Percentiles rank a stretch among this genome's conserved stretches.
Conservation (phyloP, 2,113 vertebrate species). For the Psittacus erithacus region DNA sequence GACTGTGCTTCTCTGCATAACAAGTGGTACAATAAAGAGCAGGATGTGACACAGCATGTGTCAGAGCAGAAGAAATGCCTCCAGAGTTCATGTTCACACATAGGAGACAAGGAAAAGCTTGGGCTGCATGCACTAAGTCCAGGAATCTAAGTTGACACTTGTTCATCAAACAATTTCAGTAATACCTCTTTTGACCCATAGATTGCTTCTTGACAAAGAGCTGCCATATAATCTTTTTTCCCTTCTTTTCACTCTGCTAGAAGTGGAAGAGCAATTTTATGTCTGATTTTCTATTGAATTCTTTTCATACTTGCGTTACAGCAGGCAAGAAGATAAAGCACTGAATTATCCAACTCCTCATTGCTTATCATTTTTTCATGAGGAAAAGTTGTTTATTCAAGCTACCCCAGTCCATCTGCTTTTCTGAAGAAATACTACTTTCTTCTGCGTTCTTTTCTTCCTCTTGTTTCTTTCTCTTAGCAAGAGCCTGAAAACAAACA, state of each 20-base stretch:
- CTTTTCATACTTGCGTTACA: constrained; percentile 27
- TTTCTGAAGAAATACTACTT: background rate
- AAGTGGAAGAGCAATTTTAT: constrained; percentile 39
- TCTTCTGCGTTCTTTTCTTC: background rate
- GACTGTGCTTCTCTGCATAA: background rate
- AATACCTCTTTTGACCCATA: background rate
- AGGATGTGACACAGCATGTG: background rate
- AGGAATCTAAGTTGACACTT: background rate
- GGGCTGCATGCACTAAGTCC: background rate
- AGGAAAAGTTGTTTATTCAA: background rate
- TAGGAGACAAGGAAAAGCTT: background rate
- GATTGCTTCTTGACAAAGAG: constrained; percentile 27
- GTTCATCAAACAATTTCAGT: constrained; percentile 28
- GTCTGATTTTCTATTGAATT: constrained; percentile 56
- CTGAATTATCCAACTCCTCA: background rate
- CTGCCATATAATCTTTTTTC: background rate
- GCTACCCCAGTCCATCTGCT: background rate
- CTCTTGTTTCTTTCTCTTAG: background rate
- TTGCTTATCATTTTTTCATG: constrained; percentile 17
- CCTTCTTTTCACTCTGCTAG: background rate
- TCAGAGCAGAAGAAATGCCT: background rate
- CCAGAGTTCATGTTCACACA: background rate
- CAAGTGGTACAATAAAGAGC: background rate
- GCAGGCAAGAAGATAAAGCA: constrained; percentile 5
- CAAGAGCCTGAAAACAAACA: background rate